phyloP scores from a whole-genome alignment of 2,888 invertebrate species.

The Boloria selene region DNA sequence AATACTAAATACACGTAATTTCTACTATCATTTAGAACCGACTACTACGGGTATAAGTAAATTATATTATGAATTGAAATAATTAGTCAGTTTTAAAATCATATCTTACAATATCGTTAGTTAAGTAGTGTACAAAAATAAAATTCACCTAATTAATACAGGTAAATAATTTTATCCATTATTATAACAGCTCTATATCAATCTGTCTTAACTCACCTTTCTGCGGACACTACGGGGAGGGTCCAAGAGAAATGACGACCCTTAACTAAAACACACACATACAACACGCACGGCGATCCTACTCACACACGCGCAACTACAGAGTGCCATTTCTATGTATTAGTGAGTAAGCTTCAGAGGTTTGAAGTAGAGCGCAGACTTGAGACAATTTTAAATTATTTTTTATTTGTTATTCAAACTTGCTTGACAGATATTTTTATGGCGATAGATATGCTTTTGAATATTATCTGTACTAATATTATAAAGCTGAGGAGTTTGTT shows the following conservation, averaged over 20 bases:
- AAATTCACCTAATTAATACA: background rate
- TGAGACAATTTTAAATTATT: constrained; percentile 6
- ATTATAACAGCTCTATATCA: constrained; percentile 55
- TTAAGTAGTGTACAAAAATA: background rate
- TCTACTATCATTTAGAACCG: no score
- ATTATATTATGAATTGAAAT: no score
- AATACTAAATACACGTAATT: no score
- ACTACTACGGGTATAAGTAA: no score
- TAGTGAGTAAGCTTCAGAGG: constrained; percentile 49
- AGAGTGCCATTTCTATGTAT: constrained; percentile 48
- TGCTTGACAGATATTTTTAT: background rate
- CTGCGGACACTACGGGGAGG: constrained; percentile 82
- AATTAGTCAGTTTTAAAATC: no score
- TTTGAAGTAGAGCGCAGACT: constrained; percentile 30
- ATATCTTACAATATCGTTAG: no score
- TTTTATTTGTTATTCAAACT: background rate
- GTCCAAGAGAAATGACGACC: constrained; percentile 83
- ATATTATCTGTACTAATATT: no score
- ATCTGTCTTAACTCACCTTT: constrained; percentile 79
- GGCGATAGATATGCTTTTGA: background rate
- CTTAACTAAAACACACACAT: constrained; percentile 82
- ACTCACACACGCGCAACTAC: constrained; percentile 55
- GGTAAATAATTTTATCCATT: constrained; percentile 21
- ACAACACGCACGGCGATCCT: constrained; percentile 63
- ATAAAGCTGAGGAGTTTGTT: no score